Percentiles rank a stretch among this genome's conserved stretches.
phyloP scores from a whole-genome alignment of 2,797 vertebrate genomes.

The Enteromius fasciolatus region DNA sequence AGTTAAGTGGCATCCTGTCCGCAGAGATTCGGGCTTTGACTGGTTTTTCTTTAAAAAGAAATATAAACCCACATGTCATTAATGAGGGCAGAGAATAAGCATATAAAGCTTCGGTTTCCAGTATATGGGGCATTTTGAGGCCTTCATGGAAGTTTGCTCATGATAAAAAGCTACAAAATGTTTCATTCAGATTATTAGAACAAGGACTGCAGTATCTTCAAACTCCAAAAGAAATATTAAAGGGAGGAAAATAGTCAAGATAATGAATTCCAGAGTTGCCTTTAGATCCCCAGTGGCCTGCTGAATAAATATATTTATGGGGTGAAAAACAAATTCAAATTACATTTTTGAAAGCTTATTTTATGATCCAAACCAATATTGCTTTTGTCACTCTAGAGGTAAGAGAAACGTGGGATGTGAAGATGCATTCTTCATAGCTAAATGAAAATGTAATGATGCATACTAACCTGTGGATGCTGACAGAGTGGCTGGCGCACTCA shows the following conservation, averaged over 20 bases:
- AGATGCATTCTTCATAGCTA: neutral
- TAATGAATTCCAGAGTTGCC: slow-evolving; percentile 16
- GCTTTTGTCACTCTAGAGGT: slow-evolving; percentile 9
- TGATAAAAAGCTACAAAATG: slow-evolving; percentile 26
- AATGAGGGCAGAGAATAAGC: slow-evolving; percentile 51
- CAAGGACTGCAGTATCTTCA: slow-evolving; percentile 33
- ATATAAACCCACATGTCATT: slow-evolving; percentile 68
- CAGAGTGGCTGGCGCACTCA: slow-evolving; percentile 79
- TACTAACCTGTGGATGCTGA: slow-evolving; percentile 87
- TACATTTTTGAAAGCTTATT: slow-evolving; percentile 5
- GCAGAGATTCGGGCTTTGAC: slow-evolving; percentile 63
- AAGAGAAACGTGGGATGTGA: neutral
- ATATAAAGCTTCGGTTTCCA: slow-evolving; percentile 60
- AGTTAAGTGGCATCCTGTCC: slow-evolving; percentile 59
- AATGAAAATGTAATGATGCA: neutral
- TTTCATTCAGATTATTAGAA: slow-evolving; percentile 35
- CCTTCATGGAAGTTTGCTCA: slow-evolving; percentile 33
- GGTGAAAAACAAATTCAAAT: neutral
- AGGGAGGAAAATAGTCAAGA: slow-evolving; percentile 7
- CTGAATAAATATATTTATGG: slow-evolving; percentile 34
- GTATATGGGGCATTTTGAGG: slow-evolving; percentile 42
- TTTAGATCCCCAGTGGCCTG: slow-evolving; percentile 13
- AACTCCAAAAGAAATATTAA: slow-evolving; percentile 55
- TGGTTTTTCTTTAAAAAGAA: slow-evolving; percentile 58
- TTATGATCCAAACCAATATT: slow-evolving; percentile 26